Base-by-base conservation (phyloP, 2,797 vertebrate genomes). In the Anguilla megastoma region DNA sequence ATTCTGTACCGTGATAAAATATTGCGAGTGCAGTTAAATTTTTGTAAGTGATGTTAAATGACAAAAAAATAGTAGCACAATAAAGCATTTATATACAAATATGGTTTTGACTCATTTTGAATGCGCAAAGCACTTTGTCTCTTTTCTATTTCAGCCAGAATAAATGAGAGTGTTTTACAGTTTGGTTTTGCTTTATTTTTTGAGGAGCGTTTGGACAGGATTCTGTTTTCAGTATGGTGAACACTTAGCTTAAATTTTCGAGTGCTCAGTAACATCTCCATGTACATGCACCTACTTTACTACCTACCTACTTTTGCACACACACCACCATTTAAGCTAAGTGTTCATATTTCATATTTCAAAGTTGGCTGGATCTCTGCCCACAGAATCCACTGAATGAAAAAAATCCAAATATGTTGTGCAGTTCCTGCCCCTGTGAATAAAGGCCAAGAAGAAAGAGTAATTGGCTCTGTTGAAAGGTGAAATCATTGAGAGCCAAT, bases 401-500 rank as follows among this genome's bases (percentile, higher is more conserved):
- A 79, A 79, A 69, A 45, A 41, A 45, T 36, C 10, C 1, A 36
- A 79, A 79, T 79, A 14, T 41, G 74, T 33, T 41, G 21, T 45
- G 74, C 74, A 41, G 33, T 79, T 79, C 74, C 36, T 79, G 30
- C 30, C 74, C 33, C 45, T 79, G 74, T 45, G 36, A 45, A 21
- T 18, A 41, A 41, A 79, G 74, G 74, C 74, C 74, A 18, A 41
- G 36, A 18, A 79, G 16, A 18, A 36, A 76, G 27, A 79, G 12
- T 79, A 79, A 79, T 79, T 45, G 74, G 14, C 36, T 79, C 36
- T 79, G 74, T 79, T 79, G 74, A 79, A 84, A 50, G 48, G 83
- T 56, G 52, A 52, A 54, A 84, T 54, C 9, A 30, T 54, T 30
- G 50, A 58, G 9, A 58, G 24, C 6, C 83, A 84, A 84, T 54